Evolutionary conservation across 1,140 invertebrate species (phyloP), one percentile per base, ranked within the genome.

Genomic region (Listronotus oregonensis): DNA sequence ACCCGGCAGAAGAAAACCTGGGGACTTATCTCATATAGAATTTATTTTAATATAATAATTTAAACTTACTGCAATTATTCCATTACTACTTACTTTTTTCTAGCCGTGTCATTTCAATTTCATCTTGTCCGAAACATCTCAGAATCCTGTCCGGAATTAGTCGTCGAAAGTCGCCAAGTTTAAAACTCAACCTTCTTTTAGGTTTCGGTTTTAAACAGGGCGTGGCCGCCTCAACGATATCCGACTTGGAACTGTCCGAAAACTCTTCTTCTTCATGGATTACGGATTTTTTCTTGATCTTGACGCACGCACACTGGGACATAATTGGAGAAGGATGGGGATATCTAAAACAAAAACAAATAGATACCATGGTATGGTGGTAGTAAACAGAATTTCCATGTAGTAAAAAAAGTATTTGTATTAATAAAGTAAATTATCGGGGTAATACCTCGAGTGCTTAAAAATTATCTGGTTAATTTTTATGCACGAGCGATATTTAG

Each of bases 61-160:
- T n/a, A n/a, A n/a, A n/a, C n/a, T n/a, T n/a, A n/a, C n/a, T n/a
- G n/a, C n/a, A n/a, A n/a, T n/a, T n/a, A n/a, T n/a, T n/a, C 21
- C 21, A 44, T 14, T 2, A 46, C 42, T 66, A 87, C 87, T 87
- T 78, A 89, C 87, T 87, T 81, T 85, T 82, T 78, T 88, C 86
- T 52, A 86, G 85, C 75, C 86, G 86, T 9, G 86, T 86, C 84
- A 87, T 87, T 79, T 85, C 86, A 73, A 86, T 83, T 67, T 85
- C 84, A 68, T 75, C 71, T 34, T 75, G 73, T 31, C 67, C 65
- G 44, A 73, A 69, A 50, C 71, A 73, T 44, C 59, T 64, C 39
- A 71, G 51, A 4, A 73, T 69, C 21, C 61, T 71, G 44, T 71
- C 70, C 8, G 71, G 71, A 40, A 73, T 69, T 15, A 64, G 55